phyloP scores from a whole-genome alignment of 2,888 invertebrate genomes.

The Dexiosoma caninum region DNA sequence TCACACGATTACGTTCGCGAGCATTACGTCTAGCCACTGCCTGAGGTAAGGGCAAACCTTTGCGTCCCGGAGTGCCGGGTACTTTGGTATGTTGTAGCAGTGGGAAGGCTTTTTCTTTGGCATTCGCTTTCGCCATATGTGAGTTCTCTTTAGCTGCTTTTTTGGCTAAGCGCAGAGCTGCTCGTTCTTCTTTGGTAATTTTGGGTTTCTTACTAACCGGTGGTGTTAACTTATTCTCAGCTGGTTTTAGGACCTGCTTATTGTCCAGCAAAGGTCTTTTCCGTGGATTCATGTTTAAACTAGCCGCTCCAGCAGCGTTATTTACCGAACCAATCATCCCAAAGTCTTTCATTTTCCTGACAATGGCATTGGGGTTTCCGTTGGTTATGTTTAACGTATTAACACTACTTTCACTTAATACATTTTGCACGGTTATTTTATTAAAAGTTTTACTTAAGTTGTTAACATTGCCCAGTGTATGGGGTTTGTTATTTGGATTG shows the following conservation, averaged over 20 bases:
- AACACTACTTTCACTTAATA: slow-evolving; percentile 71
- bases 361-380: slow-evolving; percentile 74
- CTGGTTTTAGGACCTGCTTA: slow-evolving; percentile 39
- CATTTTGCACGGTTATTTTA: slow-evolving; percentile 75
- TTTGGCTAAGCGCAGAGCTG: slow-evolving; percentile 51
- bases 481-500: slow-evolving; percentile 36
- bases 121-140: neutral
- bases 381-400: slow-evolving; percentile 68
- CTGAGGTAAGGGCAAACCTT: slow-evolving; percentile 83
- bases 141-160: slow-evolving; percentile 48
- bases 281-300: slow-evolving; percentile 57
- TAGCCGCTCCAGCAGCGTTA: slow-evolving; percentile 61
- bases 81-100: slow-evolving; percentile 33
- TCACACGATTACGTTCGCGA: slow-evolving; percentile 93
- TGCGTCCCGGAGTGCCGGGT: slow-evolving; percentile 73
- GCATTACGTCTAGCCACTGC: slow-evolving; percentile 94
- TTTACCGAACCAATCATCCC: slow-evolving; percentile 75
- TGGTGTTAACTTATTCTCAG: slow-evolving; percentile 53
- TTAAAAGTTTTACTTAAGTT: slow-evolving; percentile 71
- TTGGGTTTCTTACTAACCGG: slow-evolving; percentile 61
- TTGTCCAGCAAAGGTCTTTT: slow-evolving; percentile 68
- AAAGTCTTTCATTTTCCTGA: slow-evolving; percentile 76
- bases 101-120: neutral
- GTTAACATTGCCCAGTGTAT: neutral
- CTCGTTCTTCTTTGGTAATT: slow-evolving; percentile 55